Evolutionary conservation across 2,888 invertebrate genomes (phyloP).

Genomic region (Cryptocheilus praepositus): DNA sequence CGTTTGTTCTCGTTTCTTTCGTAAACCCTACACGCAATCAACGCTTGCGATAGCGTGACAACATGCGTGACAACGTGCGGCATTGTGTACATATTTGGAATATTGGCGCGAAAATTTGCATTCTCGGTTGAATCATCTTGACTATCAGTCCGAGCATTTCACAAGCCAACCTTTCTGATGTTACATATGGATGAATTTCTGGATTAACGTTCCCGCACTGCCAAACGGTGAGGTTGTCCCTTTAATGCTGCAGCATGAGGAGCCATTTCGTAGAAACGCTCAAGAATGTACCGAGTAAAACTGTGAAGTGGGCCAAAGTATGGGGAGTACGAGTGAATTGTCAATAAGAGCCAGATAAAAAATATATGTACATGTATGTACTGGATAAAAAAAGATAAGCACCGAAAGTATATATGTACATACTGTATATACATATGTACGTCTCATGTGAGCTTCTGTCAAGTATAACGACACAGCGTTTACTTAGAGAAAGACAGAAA

Average conservation of each 20-base stretch:
- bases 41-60: too few relatives aligned
- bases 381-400: background rate
- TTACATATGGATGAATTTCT: too few relatives aligned
- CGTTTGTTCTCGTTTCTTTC: too few relatives aligned
- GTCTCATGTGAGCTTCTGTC: conserved; percentile 13
- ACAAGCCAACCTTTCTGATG: too few relatives aligned
- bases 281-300: conserved; percentile 12
- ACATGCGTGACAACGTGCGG: too few relatives aligned
- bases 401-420: conserved; percentile 28
- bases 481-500: background rate
- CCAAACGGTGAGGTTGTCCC: conserved; percentile 47
- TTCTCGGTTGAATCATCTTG: conserved; percentile 36
- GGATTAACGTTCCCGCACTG: conserved; percentile 28
- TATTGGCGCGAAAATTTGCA: conserved; percentile 35
- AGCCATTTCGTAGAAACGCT: conserved; percentile 37
- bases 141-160: too few relatives aligned
- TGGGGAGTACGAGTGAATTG: background rate
- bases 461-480: background rate
- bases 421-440: too few relatives aligned
- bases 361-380: background rate
- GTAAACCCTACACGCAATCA: background rate
- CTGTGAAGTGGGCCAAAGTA: conserved; percentile 1
- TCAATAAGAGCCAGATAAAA: background rate
- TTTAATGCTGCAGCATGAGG: conserved; percentile 30
- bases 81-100: conserved; percentile 23